Evolutionary conservation across 2,113 vertebrate species (phyloP), one percentile per base, ranked within the genome.

Genomic region (Stomatorhinus ivindoensis): DNA sequence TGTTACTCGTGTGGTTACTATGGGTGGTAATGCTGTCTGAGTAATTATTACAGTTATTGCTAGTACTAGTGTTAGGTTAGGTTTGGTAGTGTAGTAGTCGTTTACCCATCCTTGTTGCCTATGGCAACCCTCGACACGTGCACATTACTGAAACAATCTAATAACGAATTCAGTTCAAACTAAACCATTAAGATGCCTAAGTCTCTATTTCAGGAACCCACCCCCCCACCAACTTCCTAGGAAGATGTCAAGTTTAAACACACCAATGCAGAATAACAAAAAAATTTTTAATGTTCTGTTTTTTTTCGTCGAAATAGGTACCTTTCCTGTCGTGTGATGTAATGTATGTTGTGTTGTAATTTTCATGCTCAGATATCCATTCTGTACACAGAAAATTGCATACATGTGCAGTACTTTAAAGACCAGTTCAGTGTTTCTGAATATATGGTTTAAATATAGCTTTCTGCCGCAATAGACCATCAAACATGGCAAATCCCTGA

Each of bases 1-100:
- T 80, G 31, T 87, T 87, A 55, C 50, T 87, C 47, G 27, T 87
- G 50, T 87, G 48, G 24, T 87, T 87, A 51, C n/a, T 87, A 53
- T 87, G n/a, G 50, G 48, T 55, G 50, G 48, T 53, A 87, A 31
- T 51, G 48, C 21, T 55, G 27, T 51, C 44, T 19, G 31, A 55
- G 31, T 87, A 53, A 55, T 53, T 86, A 86, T 85, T 85, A 46
- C 82, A 48, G 21, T 85, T 47, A 47, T 85, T 4, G 82, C 50
- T 87, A 88, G 24, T 35, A 61, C 5, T 35, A 46, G 39, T 88
- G 47, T 2, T 88, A 27, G 11, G 65, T 1, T 88, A n/a, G 2
- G 42, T 65, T 9, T 87, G 48, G 65, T 80, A 80, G 48, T 35
- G 50, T 53, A 55, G 27, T 46, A 27, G 83, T 86, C 1, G 7